Base-by-base conservation (phyloP, 2,113 vertebrate genomes). In the Vidua macroura region DNA sequence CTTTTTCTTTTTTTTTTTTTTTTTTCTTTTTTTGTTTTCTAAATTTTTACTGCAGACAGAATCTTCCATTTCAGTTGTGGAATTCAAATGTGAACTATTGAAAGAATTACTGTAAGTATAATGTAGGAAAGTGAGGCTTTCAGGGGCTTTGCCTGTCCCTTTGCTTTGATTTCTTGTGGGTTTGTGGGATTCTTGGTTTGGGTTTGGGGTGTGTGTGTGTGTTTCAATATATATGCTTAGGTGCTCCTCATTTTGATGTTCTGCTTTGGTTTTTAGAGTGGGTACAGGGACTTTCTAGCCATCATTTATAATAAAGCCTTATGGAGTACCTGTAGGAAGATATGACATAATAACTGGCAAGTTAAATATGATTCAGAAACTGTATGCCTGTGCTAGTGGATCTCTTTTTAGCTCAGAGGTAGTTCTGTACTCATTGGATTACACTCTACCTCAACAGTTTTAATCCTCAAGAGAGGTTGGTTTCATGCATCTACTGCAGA, bases 171-270 rank as follows among this genome's bases (percentile, higher is more conserved):
- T 67, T 72, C 15, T 43, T 13, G 3, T 55, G 11, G 1, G 5
- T 69, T 84, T 84, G 12, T 39, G 4, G 23, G 6, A 33, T 49
- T 63, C 23, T 53, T 75, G 4, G 6, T 28, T 41, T 35, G 39
- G 3, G 2, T 60, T 51, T 49, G 2, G 1, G 8, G 10, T 2
- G 2, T 4, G 37, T 30, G 19, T 4, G 2, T 21, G 20, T 13
- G 9, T 43, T 79, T 83, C 68, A 22, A 43, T 2, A 9, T 24
- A 0, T 49, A 4, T 46, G 8, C 6, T 62, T 49, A 55, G 49
- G 2, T 48, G 14, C 5, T 56, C 20, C 13, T 59, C 2, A 58
- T 48, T 84, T 37, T 49, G 4, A 30, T n/a, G 7, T 17, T 88
- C 17, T 81, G 5, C 13, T 91, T 83, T 39, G 2, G 1, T 8